Conservation (phyloP, 2,888 invertebrate species). For the Ellobium chinense region DNA sequence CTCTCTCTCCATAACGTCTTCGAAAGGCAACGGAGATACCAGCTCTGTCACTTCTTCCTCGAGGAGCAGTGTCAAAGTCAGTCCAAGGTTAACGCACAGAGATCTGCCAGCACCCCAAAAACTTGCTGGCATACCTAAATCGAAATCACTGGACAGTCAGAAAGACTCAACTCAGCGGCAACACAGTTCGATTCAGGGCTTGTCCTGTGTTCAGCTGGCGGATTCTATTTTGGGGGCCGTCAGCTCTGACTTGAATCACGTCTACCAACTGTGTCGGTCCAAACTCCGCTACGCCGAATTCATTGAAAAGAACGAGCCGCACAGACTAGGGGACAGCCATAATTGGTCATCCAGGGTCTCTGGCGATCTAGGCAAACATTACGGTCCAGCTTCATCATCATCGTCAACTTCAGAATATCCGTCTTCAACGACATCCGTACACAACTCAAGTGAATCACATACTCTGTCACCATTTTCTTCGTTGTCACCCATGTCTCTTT, state of each 20-base stretch:
- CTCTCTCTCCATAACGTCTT: too few relatives aligned
- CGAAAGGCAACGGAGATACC: not conserved
- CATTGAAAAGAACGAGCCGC: constrained; percentile 2
- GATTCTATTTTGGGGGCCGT: constrained; percentile 40
- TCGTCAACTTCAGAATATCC: not conserved
- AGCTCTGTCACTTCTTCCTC: not conserved
- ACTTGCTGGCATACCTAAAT: not conserved
- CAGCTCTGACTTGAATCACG: constrained; percentile 8
- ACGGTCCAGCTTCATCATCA: not conserved
- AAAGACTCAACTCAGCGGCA: not conserved
- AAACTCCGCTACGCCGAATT: constrained; percentile 38
- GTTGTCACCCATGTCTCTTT: not conserved
- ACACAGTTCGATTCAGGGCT: not conserved
- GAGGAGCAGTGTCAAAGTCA: not conserved
- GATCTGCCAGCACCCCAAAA: not conserved
- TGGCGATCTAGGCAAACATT: not conserved
- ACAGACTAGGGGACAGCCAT: not conserved
- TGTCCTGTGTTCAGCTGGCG: constrained; percentile 42
- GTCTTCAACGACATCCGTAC: too few relatives aligned
- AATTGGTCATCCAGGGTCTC: too few relatives aligned
- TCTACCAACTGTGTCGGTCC: constrained; percentile 38
- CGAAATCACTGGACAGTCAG: not conserved
- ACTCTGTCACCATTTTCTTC: not conserved
- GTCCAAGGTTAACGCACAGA: not conserved
- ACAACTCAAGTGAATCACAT: too few relatives aligned